Percentiles rank a stretch among this genome's conserved stretches.
Conservation (phyloP, 2,113 vertebrate species). For the Eulacestoma nigropectus region DNA sequence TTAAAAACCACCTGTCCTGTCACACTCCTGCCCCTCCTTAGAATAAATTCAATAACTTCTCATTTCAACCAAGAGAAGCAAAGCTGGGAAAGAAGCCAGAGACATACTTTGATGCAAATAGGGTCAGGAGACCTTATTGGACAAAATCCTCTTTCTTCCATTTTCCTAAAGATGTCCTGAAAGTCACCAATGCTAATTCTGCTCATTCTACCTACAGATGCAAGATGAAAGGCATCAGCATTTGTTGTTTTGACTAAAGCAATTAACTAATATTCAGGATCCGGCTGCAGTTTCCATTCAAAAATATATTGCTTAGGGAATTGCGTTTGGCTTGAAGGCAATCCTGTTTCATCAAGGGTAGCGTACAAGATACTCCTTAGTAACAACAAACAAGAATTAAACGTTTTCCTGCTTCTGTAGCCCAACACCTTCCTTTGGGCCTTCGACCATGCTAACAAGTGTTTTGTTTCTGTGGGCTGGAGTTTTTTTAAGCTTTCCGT, state of each 20-base stretch:
- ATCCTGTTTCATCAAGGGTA: background rate
- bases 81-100: background rate
- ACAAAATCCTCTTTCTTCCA: background rate
- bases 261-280: constrained; percentile 26
- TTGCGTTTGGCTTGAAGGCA: background rate
- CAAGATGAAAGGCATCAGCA: background rate
- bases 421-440: background rate
- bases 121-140: background rate
- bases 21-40: background rate
- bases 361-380: background rate
- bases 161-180: background rate
- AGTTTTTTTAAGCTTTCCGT: background rate
- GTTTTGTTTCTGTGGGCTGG: background rate
- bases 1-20: background rate
- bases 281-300: background rate
- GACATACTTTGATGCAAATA: background rate
- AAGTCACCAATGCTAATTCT: background rate
- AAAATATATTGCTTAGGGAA: background rate
- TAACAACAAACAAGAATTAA: background rate
- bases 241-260: background rate
- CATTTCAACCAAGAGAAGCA: constrained; percentile 29
- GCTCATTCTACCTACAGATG: background rate
- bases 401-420: background rate
- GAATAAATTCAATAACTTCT: constrained; percentile 19
- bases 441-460: background rate